Evolutionary conservation across 2,797 vertebrate species (phyloP).

Genomic region (Spinibarbus caldwelli): DNA sequence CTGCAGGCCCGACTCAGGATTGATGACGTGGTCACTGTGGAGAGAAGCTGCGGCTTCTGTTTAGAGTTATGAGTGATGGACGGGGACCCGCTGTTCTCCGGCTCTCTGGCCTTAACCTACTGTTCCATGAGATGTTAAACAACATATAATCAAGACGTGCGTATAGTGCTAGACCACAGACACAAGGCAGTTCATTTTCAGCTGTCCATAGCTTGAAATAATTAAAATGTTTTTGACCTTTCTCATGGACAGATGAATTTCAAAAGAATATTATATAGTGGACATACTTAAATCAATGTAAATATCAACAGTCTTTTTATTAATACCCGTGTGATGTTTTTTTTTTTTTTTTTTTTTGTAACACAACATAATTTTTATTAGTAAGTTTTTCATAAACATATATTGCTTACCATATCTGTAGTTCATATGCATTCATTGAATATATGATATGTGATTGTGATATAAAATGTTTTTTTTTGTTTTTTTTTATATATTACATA

Average conservation of each 20-base stretch:
- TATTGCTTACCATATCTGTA: too few species aligned
- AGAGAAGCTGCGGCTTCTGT: constrained; percentile 26
- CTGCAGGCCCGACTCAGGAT: constrained; percentile 32
- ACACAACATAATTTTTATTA: too few species aligned
- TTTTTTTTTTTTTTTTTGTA: too few species aligned
- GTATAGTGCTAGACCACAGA: neutral
- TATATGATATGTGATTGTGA: too few species aligned
- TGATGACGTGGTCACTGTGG: constrained; percentile 50
- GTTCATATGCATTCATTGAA: too few species aligned
- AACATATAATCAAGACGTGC: constrained; percentile 31
- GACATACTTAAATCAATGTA: neutral
- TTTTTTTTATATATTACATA: too few species aligned
- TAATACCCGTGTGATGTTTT: neutral
- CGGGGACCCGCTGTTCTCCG: constrained; percentile 29
- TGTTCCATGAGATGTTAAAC: constrained; percentile 39
- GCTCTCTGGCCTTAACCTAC: constrained; percentile 23
- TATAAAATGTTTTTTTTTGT: too few species aligned
- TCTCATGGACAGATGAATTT: neutral
- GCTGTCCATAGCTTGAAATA: neutral
- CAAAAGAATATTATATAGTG: neutral
- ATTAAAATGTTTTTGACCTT: neutral
- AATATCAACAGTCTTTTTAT: neutral
- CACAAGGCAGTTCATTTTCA: neutral
- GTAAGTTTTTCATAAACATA: too few species aligned
- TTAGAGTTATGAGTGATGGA: constrained; percentile 49